phyloP scores from a whole-genome alignment of 2,888 invertebrate species.

The Drosophila formosana region DNA sequence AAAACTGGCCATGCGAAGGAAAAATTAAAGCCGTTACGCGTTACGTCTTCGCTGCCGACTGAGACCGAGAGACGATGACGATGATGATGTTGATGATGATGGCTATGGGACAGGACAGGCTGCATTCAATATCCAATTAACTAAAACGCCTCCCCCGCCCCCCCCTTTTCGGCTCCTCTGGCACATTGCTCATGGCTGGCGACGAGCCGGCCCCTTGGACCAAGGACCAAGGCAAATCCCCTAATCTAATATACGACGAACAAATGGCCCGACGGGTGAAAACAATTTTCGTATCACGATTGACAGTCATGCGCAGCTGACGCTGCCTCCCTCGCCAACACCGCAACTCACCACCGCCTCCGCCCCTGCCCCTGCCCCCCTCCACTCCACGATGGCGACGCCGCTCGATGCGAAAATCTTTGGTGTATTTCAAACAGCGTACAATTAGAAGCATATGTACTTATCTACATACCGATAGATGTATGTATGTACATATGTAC shows the following conservation, averaged over 20 bases:
- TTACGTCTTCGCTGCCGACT: conserved; percentile 26
- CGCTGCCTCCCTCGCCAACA: conserved; percentile 41
- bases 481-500: conserved; percentile 16
- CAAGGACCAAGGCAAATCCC: conserved; percentile 43
- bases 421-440: conserved; percentile 40
- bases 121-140: conserved; percentile 65
- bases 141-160: conserved; percentile 44
- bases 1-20: conserved; percentile 36
- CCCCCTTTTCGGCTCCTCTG: too few species aligned
- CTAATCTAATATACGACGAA: conserved; percentile 62
- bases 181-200: neutral
- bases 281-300: conserved; percentile 70
- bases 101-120: conserved; percentile 34
- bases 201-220: conserved; percentile 15
- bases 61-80: neutral
- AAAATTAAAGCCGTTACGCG: conserved; percentile 50
- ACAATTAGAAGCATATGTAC: conserved; percentile 40
- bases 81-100: conserved; percentile 11
- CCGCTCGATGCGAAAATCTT: conserved; percentile 44
- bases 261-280: conserved; percentile 60
- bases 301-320: conserved; percentile 73
- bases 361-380: neutral
- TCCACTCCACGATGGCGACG: conserved; percentile 17
- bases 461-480: conserved; percentile 11
- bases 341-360: neutral